Conservation (phyloP, 2,113 vertebrate species). For the Cryptomyrus ogoouensis region DNA sequence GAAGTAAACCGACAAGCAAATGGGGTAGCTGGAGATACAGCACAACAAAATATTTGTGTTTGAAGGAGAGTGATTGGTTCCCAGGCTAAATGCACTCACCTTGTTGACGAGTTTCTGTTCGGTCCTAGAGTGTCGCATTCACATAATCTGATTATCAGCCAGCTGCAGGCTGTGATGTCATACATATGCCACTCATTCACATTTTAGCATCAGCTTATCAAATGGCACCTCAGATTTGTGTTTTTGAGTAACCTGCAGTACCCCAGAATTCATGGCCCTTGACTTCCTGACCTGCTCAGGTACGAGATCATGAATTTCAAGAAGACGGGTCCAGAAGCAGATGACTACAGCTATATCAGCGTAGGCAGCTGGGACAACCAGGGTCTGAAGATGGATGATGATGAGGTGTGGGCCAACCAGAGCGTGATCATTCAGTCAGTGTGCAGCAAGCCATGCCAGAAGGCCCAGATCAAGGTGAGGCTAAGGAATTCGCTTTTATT, state of each 20-base stretch:
- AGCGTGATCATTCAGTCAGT: slow-evolving; percentile 82
- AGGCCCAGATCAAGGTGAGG: slow-evolving; percentile 93
- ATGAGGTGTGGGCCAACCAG: slow-evolving; percentile 89
- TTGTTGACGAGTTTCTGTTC: neutral
- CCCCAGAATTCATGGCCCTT: neutral
- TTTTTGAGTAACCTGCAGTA: neutral
- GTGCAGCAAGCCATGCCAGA: slow-evolving; percentile 91
- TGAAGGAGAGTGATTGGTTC: neutral
- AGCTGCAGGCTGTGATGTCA: neutral
- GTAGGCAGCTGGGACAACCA: slow-evolving; percentile 97
- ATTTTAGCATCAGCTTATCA: neutral
- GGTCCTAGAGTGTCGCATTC: neutral
- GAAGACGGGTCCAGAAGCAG: slow-evolving; percentile 76
- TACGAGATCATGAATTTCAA: slow-evolving; percentile 99
- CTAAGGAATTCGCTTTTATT: neutral
- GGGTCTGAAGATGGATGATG: slow-evolving; percentile 90
- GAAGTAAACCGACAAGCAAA: neutral
- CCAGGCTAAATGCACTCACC: neutral
- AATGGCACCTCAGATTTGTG: neutral
- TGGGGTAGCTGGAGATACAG: neutral
- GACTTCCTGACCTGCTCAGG: slow-evolving; percentile 51
- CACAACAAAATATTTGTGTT: neutral
- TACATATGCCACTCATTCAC: neutral
- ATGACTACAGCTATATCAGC: slow-evolving; percentile 88
- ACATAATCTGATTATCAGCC: neutral